Conservation (phyloP, 2,888 invertebrate genomes). For the Flabesymbios commensalis region DNA sequence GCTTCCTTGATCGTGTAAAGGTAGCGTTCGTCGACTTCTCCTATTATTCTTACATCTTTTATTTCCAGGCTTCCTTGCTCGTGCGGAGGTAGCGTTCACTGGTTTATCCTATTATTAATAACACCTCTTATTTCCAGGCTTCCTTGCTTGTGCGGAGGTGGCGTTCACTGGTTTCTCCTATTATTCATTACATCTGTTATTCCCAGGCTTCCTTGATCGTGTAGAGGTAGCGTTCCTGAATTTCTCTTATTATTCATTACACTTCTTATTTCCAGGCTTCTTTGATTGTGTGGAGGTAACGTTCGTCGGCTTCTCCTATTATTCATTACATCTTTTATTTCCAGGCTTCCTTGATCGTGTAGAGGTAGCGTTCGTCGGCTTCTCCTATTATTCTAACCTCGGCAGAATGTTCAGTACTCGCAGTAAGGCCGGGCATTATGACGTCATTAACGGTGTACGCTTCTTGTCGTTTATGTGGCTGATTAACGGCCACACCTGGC, state of each 20-base stretch:
- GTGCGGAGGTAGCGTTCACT: too few relatives aligned
- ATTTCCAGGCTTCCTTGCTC: too few relatives aligned
- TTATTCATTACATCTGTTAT: background rate
- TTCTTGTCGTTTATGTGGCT: slow-evolving; percentile 16
- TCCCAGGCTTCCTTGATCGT: slow-evolving; percentile 5
- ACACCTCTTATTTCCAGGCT: too few relatives aligned
- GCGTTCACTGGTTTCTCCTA: slow-evolving; percentile 23
- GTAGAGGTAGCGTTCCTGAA: slow-evolving; percentile 23
- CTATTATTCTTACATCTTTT: too few relatives aligned
- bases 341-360: slow-evolving; percentile 7
- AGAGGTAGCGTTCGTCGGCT: slow-evolving; percentile 24
- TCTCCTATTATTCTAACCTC: slow-evolving; percentile 21
- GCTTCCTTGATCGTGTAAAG: slow-evolving; percentile 9
- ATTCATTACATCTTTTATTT: background rate
- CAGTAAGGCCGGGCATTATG: slow-evolving; percentile 1
- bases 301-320: slow-evolving; percentile 24
- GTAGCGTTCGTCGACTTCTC: slow-evolving; percentile 25
- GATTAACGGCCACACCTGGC: slow-evolving; percentile 19
- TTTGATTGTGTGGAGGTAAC: slow-evolving; percentile 18
- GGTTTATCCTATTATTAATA: too few relatives aligned
- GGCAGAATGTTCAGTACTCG: slow-evolving; percentile 9
- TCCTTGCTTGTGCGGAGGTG: slow-evolving; percentile 15
- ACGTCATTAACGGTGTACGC: slow-evolving; percentile 19
- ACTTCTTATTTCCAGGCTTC: slow-evolving; percentile 8
- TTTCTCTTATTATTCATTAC: slow-evolving; percentile 24